Percentiles rank a stretch among this genome's conserved stretches.
Evolutionary conservation across 2,113 vertebrate species (phyloP).

Genomic region (Mandrillus leucophaeus): DNA sequence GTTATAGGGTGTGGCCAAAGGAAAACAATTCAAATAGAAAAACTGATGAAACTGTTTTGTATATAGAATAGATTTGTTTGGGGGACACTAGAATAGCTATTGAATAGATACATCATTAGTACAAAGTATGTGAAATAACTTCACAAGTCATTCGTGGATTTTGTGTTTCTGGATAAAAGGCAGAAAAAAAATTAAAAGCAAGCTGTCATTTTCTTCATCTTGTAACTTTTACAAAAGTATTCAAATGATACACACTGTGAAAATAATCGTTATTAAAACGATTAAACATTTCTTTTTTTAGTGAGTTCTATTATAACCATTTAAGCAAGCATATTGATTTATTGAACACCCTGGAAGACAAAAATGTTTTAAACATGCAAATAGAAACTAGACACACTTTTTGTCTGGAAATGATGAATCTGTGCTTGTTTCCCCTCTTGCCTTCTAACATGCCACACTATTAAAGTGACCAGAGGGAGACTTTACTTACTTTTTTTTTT

Average conservation of each 20-base stretch:
- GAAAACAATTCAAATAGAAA: background rate
- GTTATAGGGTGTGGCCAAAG: background rate
- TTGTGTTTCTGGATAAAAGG: constrained; percentile 36
- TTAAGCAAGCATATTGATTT: constrained; percentile 14
- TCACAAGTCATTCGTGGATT: background rate
- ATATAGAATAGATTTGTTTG: background rate
- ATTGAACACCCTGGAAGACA: background rate
- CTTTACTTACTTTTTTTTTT: background rate
- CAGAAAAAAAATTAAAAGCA: constrained; percentile 26
- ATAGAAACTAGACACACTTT: background rate
- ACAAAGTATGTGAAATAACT: background rate
- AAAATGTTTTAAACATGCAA: background rate
- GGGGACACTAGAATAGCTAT: background rate
- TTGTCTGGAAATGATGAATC: background rate
- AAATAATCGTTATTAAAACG: constrained; percentile 7
- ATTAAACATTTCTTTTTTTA: background rate
- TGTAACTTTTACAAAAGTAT: constrained; percentile 12
- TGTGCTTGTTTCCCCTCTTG: background rate
- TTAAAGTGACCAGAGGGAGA: background rate
- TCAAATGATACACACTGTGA: background rate
- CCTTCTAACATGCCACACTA: too few relatives aligned
- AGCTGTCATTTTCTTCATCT: background rate
- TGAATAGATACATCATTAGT: background rate
- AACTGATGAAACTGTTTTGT: background rate
- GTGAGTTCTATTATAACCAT: background rate